A percentile compares a stretch with the other conserved stretches of the same genome.
phyloP scores from a whole-genome alignment of 2,797 vertebrate species.

The Enteromius radiatus region DNA sequence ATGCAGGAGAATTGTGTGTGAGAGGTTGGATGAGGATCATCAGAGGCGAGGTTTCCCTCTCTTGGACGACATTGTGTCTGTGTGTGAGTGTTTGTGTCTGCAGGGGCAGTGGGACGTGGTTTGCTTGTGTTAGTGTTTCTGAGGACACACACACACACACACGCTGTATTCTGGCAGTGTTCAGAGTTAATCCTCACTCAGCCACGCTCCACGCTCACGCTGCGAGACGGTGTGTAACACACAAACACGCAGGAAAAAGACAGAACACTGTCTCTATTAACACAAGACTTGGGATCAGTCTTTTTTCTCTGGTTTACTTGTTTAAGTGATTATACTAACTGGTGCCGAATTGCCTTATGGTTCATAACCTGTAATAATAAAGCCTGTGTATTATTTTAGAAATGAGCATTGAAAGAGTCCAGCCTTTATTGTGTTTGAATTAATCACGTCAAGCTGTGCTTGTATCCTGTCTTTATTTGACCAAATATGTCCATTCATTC shows the following conservation, averaged over 20 bases:
- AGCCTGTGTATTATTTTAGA: slow-evolving; percentile 49
- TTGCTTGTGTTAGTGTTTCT: slow-evolving; percentile 41
- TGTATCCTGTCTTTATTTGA: background rate
- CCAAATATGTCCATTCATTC: slow-evolving; percentile 21
- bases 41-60: slow-evolving; percentile 41
- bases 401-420: slow-evolving; percentile 25
- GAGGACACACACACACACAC: slow-evolving; percentile 35
- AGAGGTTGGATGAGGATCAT: slow-evolving; percentile 45
- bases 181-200: slow-evolving; percentile 50
- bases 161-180: slow-evolving; percentile 24
- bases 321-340: slow-evolving; percentile 32
- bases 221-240: slow-evolving; percentile 18
- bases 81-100: slow-evolving; percentile 31
- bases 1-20: slow-evolving; percentile 20
- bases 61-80: slow-evolving; percentile 26
- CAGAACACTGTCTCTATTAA: slow-evolving; percentile 80
- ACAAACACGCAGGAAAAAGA: slow-evolving; percentile 66
- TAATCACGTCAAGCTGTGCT: background rate
- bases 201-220: slow-evolving; percentile 46
- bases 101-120: slow-evolving; percentile 74
- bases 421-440: slow-evolving; percentile 15
- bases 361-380: slow-evolving; percentile 44
- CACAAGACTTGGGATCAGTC: slow-evolving; percentile 69
- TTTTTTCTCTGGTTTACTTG: slow-evolving; percentile 57
- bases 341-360: slow-evolving; percentile 30